Evolutionary conservation across 2,888 invertebrate species (phyloP).

Genomic region (Trilocha varians): DNA sequence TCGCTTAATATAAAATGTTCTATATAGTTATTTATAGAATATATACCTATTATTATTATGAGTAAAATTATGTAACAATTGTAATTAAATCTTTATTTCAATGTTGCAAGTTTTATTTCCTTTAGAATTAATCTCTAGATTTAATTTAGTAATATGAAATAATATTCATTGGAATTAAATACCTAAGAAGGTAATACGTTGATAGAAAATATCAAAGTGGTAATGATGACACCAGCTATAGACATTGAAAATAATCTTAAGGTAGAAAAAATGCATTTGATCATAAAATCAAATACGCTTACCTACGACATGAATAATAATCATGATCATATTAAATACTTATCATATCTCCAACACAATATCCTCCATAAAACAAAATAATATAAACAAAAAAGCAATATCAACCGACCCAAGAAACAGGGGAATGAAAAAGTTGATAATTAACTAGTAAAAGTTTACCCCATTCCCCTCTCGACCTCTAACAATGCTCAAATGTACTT

Average conservation of each 20-base stretch:
- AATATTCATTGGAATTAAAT: too few species aligned
- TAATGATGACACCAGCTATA: too few species aligned
- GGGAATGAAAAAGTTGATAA: constrained; percentile 58
- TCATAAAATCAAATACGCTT: too few species aligned
- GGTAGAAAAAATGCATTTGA: too few species aligned
- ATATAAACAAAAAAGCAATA: constrained; percentile 29
- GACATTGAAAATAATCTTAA: too few species aligned
- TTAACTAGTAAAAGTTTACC: constrained; percentile 54
- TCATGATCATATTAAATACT: not conserved
- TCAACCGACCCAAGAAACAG: constrained; percentile 36
- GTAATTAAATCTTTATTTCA: constrained; percentile 73
- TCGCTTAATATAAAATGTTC: constrained; percentile 71
- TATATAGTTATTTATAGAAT: constrained; percentile 71
- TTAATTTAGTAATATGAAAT: not conserved
- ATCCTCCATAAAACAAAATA: constrained; percentile 10
- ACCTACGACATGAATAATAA: not conserved
- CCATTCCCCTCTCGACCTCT: constrained; percentile 51
- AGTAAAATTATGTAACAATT: constrained; percentile 71
- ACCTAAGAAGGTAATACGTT: too few species aligned
- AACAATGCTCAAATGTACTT: constrained; percentile 49
- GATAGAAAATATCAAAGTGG: too few species aligned
- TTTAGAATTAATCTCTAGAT: not conserved
- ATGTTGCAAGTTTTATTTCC: constrained; percentile 42
- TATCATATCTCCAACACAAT: not conserved
- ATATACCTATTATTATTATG: constrained; percentile 67